A percentile compares a stretch with the other conserved stretches of the same genome.
These are phyloP conservation scores for Proterorhinus semilunaris DNA, from an alignment of 2,113 vertebrate genomes.

Conservation along the genomic window DNA sequence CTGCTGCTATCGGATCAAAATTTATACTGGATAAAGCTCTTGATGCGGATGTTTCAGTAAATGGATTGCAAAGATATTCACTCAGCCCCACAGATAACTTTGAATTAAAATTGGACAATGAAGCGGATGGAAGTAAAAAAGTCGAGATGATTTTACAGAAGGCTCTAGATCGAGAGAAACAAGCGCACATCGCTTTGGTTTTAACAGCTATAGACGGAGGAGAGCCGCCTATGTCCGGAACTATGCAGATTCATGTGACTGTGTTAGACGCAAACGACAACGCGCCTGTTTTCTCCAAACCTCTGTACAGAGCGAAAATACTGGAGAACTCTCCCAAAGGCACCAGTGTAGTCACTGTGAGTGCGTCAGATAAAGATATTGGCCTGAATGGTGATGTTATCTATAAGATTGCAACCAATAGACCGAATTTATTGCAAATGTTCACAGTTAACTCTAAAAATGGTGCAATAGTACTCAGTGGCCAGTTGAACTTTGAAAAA, in stretches of 20 bases:
- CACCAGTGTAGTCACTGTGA: slow-evolving; percentile 42
- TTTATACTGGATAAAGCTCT: slow-evolving; percentile 60
- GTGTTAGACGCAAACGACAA: background rate
- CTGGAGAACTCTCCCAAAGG: slow-evolving; percentile 39
- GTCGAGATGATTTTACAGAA: slow-evolving; percentile 60
- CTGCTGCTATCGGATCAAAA: slow-evolving; percentile 51
- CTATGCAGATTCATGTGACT: slow-evolving; percentile 46
- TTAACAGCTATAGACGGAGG: slow-evolving; percentile 56
- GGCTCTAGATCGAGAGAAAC: slow-evolving; percentile 40
- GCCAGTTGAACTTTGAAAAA: slow-evolving; percentile 28
- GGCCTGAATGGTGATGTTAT: too few species aligned
- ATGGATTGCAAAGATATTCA: slow-evolving; percentile 73
- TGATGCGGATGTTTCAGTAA: slow-evolving; percentile 45
- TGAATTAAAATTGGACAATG: slow-evolving; percentile 53
- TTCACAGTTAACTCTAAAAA: too few species aligned
- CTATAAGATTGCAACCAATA: too few species aligned
- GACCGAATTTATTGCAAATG: too few species aligned
- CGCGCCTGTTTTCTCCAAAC: background rate
- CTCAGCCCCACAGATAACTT: slow-evolving; percentile 72
- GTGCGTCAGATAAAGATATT: slow-evolving; percentile 53
- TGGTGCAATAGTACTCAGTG: too few species aligned
- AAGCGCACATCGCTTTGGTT: slow-evolving; percentile 36
- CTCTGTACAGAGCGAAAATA: slow-evolving; percentile 35
- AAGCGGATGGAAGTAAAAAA: slow-evolving; percentile 42
- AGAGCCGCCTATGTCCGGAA: slow-evolving; percentile 52